These are phyloP conservation scores for Adineta ricciae DNA, from an alignment of 2,888 invertebrate genomes.

Conservation along the genomic window DNA sequence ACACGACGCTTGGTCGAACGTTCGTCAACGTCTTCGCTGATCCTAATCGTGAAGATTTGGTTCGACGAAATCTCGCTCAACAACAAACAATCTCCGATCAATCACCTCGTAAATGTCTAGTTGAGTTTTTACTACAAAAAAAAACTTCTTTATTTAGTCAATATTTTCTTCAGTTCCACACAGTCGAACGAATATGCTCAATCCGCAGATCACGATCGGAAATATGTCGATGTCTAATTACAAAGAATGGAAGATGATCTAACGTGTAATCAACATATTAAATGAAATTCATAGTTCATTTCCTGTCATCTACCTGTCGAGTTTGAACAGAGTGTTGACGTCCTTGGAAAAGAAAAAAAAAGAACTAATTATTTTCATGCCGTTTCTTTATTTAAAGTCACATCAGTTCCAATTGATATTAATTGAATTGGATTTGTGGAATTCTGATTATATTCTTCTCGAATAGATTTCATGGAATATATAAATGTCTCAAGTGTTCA, in stretches of 20 bases:
- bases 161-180: neutral
- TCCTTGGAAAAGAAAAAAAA: neutral
- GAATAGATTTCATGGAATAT: neutral
- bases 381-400: neutral
- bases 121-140: no score
- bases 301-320: no score
- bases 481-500: neutral
- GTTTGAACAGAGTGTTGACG: neutral
- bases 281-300: no score
- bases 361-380: neutral
- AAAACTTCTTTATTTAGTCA: neutral
- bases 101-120: neutral
- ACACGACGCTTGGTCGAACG: neutral
- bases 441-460: neutral
- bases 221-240: neutral
- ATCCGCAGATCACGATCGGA: neutral
- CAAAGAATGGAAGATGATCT: no score
- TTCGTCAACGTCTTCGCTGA: neutral
- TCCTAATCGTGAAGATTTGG: neutral
- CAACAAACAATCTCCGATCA: neutral
- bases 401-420: neutral
- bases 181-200: neutral
- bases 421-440: neutral
- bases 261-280: no score
- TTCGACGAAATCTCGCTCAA: neutral